A percentile compares a stretch with the other conserved stretches of the same genome.
These are phyloP conservation scores for Bambusicola thoracicus DNA, from an alignment of 2,113 vertebrate genomes.

Conservation along the genomic window DNA sequence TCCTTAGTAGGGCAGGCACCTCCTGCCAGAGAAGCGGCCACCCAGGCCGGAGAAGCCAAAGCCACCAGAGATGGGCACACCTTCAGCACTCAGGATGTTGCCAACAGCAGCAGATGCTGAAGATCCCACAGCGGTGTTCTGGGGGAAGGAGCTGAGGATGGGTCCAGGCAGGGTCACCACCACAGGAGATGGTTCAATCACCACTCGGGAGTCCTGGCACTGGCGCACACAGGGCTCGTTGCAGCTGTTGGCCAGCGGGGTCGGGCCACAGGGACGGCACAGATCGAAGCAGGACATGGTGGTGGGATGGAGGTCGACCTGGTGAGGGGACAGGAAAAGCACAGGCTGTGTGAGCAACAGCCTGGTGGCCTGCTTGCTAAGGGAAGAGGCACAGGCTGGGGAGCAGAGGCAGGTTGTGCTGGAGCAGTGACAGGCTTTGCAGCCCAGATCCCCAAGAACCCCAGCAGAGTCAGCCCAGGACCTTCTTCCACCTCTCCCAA, in stretches of 20 bases:
- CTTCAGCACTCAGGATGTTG: neutral
- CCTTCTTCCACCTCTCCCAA: neutral
- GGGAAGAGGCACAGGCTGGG: fast-evolving
- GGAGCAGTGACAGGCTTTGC: fast-evolving
- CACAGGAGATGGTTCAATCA: neutral
- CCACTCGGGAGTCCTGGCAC: neutral
- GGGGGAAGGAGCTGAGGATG: neutral
- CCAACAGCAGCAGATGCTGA: neutral
- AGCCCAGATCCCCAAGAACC: fast-evolving
- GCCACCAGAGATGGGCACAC: neutral
- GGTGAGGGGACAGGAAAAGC: neutral
- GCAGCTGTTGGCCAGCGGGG: neutral
- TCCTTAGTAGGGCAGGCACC: neutral
- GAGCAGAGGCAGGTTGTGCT: neutral
- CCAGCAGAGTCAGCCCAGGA: fast-evolving
- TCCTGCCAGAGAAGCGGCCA: neutral
- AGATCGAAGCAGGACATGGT: neutral
- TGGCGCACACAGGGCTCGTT: neutral
- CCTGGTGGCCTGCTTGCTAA: fast-evolving
- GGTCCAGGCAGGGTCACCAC: neutral
- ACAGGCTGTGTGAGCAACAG: fast-evolving
- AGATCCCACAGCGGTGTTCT: neutral
- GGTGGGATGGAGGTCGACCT: neutral
- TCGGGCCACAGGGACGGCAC: neutral
- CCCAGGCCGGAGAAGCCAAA: neutral